Evolutionary conservation across 2,888 invertebrate genomes (phyloP).

Genomic region (Trichogramma evanescens): DNA sequence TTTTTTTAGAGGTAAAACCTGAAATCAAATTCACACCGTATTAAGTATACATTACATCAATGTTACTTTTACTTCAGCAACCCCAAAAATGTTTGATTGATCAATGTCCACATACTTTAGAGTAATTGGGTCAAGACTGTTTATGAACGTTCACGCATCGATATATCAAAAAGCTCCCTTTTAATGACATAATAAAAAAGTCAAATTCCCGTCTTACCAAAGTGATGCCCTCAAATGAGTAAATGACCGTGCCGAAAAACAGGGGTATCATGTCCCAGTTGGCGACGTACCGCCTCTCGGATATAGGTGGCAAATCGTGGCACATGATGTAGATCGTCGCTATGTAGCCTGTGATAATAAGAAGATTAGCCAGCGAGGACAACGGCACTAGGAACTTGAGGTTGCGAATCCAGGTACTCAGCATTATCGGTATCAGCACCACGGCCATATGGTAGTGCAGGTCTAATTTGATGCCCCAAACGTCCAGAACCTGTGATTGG

Average conservation of each 20-base stretch:
- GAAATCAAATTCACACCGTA: slow-evolving; percentile 12
- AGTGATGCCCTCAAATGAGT: slow-evolving; percentile 94
- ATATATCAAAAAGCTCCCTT: too few relatives aligned
- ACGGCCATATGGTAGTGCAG: slow-evolving; percentile 69
- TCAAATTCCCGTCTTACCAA: slow-evolving; percentile 55
- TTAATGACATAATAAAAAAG: not conserved
- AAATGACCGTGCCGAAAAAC: slow-evolving; percentile 93
- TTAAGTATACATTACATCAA: not conserved
- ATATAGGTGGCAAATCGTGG: slow-evolving; percentile 62
- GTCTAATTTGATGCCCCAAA: slow-evolving; percentile 57
- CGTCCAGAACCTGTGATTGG: slow-evolving; percentile 57
- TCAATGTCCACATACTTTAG: not conserved
- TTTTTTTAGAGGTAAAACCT: slow-evolving; percentile 91
- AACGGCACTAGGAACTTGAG: slow-evolving; percentile 71
- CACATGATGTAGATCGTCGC: slow-evolving; percentile 70
- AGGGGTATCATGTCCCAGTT: slow-evolving; percentile 65
- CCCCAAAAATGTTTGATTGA: too few relatives aligned
- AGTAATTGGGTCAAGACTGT: too few relatives aligned
- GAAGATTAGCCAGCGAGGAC: slow-evolving; percentile 69
- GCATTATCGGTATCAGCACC: slow-evolving; percentile 63
- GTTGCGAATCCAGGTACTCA: slow-evolving; percentile 69
- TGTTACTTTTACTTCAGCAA: too few relatives aligned
- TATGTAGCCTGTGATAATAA: slow-evolving; percentile 69
- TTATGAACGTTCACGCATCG: too few relatives aligned
- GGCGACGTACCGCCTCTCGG: slow-evolving; percentile 57